Conservation (phyloP, 1,140 invertebrate species). For the Brachionus rubens region DNA sequence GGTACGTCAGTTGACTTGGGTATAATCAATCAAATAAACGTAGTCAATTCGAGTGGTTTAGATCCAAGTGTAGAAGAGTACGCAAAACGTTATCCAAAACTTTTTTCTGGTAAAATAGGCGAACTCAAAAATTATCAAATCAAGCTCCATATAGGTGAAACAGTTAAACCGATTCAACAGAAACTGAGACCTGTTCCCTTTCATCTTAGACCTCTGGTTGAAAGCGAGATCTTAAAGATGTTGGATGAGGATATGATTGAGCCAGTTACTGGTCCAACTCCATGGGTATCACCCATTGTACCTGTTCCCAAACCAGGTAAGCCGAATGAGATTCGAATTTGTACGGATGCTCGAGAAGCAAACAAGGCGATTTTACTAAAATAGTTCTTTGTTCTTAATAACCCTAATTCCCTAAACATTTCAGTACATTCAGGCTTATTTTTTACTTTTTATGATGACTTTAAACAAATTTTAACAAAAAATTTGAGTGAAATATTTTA, state of each 20-base stretch:
- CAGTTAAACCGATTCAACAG: neutral
- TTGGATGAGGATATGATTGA: slow-evolving; percentile 50
- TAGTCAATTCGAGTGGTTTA: neutral
- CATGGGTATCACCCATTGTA: slow-evolving; percentile 54
- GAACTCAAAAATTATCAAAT: neutral
- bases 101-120: neutral
- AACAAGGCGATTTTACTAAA: too few species aligned
- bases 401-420: too few species aligned
- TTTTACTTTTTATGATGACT: too few species aligned
- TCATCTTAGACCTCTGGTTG: neutral
- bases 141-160: neutral
- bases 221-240: neutral
- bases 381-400: too few species aligned
- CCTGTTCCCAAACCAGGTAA: too few species aligned
- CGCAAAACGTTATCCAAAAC: neutral
- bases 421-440: too few species aligned
- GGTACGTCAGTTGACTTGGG: neutral
- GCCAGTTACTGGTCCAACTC: slow-evolving; percentile 49
- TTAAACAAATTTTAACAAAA: too few species aligned
- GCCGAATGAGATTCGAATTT: too few species aligned
- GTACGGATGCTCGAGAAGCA: too few species aligned
- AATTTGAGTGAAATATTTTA: too few species aligned
- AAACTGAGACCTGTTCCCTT: neutral
- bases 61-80: neutral
- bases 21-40: neutral